Conservation (phyloP, 2,113 vertebrate species). For the Cephalopholis sonnerati region DNA sequence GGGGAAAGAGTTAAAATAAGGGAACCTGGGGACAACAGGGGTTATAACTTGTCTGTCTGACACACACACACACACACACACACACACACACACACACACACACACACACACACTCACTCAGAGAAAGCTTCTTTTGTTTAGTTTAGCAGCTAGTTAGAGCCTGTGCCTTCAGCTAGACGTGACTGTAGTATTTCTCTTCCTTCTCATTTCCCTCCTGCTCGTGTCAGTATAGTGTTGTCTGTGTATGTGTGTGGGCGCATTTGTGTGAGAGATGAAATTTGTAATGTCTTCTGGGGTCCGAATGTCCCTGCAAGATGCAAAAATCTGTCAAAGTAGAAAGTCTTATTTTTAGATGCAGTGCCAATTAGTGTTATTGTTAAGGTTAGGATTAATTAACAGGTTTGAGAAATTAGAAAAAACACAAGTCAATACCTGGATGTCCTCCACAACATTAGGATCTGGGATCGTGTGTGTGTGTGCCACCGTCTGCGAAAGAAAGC, state of each 20-base stretch:
- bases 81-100: neutral
- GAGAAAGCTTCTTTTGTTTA: slow-evolving; percentile 40
- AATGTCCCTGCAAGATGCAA: slow-evolving; percentile 19
- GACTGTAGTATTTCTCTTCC: slow-evolving; percentile 39
- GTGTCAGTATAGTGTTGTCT: neutral
- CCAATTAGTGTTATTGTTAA: slow-evolving; percentile 31
- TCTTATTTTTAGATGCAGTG: slow-evolving; percentile 31
- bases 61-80: neutral
- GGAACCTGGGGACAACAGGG: slow-evolving; percentile 8
- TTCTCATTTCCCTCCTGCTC: slow-evolving; percentile 2
- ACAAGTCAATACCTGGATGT: slow-evolving; percentile 28
- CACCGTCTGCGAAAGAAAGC: slow-evolving; percentile 46
- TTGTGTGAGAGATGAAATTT: neutral
- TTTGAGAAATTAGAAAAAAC: neutral
- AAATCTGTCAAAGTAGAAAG: slow-evolving; percentile 10
- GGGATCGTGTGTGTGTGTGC: neutral
- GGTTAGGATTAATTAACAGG: slow-evolving; percentile 56
- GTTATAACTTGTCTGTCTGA: slow-evolving; percentile 15
- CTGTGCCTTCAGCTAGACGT: slow-evolving; percentile 44
- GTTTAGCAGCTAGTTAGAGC: slow-evolving; percentile 38
- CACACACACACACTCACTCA: neutral
- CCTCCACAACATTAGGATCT: slow-evolving; percentile 1
- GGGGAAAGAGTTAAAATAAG: slow-evolving; percentile 29
- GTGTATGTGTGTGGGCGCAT: slow-evolving; percentile 4
- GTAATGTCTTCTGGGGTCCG: neutral